Conservation (phyloP, 2,888 invertebrate species). For the Bembecia ichneumoniformis region DNA sequence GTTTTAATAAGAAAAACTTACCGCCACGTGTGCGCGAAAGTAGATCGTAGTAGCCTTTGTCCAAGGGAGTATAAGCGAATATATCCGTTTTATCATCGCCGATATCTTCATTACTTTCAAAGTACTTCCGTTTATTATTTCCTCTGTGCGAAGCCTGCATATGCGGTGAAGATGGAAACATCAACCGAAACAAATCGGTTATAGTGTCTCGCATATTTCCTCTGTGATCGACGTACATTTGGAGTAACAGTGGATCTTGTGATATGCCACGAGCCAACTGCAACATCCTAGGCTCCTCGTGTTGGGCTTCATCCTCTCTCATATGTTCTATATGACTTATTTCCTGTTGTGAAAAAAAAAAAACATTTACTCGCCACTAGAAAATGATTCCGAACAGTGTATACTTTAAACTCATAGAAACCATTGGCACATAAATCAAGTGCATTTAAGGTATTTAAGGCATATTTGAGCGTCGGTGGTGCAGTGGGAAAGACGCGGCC, state of each 20-base stretch:
- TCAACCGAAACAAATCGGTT: neutral
- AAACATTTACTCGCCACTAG: too few relatives aligned
- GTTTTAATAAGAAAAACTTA: too few relatives aligned
- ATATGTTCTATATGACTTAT: constrained; percentile 36
- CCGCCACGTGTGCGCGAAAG: too few relatives aligned
- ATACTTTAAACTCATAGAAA: too few relatives aligned
- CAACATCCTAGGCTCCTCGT: constrained; percentile 15
- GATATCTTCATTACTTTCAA: neutral
- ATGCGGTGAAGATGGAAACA: neutral
- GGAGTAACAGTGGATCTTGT: constrained; percentile 8
- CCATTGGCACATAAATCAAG: too few relatives aligned
- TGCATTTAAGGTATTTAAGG: too few relatives aligned
- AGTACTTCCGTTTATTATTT: neutral
- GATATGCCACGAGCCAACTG: constrained; percentile 21
- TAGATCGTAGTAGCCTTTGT: constrained; percentile 31
- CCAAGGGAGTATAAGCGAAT: constrained; percentile 39
- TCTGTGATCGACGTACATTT: neutral
- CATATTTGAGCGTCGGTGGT: too few relatives aligned
- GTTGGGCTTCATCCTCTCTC: constrained; percentile 17
- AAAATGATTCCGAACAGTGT: too few relatives aligned
- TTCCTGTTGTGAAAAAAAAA: constrained; percentile 30
- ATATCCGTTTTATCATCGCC: constrained; percentile 9
- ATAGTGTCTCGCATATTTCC: neutral
- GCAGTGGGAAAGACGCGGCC: too few relatives aligned
- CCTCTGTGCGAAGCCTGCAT: neutral